Conservation (phyloP, 2,888 invertebrate genomes). For the Endotricha flammealis region DNA sequence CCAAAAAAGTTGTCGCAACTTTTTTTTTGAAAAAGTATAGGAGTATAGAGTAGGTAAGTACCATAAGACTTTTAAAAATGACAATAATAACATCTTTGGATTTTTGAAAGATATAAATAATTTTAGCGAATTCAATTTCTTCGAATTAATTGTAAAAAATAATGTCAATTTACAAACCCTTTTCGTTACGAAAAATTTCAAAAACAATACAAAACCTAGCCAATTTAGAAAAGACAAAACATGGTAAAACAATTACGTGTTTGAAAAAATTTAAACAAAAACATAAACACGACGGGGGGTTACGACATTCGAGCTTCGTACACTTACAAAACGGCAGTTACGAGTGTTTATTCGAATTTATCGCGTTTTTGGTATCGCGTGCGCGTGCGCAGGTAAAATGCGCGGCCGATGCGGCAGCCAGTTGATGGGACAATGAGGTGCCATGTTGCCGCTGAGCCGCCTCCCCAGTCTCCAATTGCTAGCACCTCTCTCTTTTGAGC, state of each 20-base stretch:
- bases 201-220: background rate
- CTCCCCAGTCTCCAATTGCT: constrained; percentile 59
- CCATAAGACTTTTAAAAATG: too few relatives aligned
- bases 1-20: too few relatives aligned
- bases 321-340: constrained; percentile 1
- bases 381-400: constrained; percentile 56
- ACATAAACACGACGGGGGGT: constrained; percentile 5
- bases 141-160: too few relatives aligned
- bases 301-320: constrained; percentile 8
- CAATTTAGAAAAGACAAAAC: background rate
- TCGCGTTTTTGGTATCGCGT: constrained; percentile 16
- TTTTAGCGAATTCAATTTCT: too few relatives aligned
- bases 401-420: constrained; percentile 68
- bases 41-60: too few relatives aligned
- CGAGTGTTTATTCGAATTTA: constrained; percentile 4
- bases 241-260: constrained; percentile 7
- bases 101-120: too few relatives aligned
- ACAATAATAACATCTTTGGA: too few relatives aligned
- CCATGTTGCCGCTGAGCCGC: constrained; percentile 47
- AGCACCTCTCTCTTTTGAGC: constrained; percentile 75
- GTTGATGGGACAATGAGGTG: constrained; percentile 69
- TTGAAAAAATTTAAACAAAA: constrained; percentile 1
- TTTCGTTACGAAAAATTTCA: too few relatives aligned
- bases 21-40: too few relatives aligned
- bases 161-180: too few relatives aligned